A percentile compares a stretch with the other conserved stretches of the same genome.
Evolutionary conservation across 2,888 invertebrate genomes (phyloP).

Genomic region (Drosophila kuntzei): DNA sequence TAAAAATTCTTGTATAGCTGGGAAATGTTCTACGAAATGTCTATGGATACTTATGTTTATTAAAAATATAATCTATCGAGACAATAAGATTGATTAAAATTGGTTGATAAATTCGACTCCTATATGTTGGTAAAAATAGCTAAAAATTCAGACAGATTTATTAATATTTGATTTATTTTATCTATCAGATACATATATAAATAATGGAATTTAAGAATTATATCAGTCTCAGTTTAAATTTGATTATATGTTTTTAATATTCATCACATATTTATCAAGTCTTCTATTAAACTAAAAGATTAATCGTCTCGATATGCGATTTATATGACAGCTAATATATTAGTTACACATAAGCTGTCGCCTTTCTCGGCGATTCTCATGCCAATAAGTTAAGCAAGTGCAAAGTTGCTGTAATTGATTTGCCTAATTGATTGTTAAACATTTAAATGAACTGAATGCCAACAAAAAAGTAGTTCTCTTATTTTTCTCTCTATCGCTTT

Average conservation of each 20-base stretch:
- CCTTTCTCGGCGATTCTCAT: slow-evolving; percentile 23
- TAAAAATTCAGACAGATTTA: too few species aligned
- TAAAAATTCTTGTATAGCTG: too few species aligned
- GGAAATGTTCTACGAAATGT: too few species aligned
- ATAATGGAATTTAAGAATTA: too few species aligned
- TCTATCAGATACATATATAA: too few species aligned
- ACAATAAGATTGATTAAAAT: too few species aligned
- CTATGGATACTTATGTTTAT: too few species aligned
- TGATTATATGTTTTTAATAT: background rate
- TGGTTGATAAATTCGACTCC: too few species aligned
- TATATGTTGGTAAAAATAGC: too few species aligned
- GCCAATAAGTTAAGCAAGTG: slow-evolving; percentile 36
- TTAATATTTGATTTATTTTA: too few species aligned
- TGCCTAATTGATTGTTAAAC: slow-evolving; percentile 68
- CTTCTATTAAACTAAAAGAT: background rate
- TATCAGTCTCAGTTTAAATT: too few species aligned
- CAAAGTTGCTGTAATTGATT: slow-evolving; percentile 60
- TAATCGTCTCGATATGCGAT: slow-evolving; percentile 8
- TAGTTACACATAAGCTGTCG: background rate
- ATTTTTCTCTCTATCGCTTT: background rate
- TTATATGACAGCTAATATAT: slow-evolving; percentile 20
- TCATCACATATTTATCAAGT: background rate
- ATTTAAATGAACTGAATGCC: slow-evolving; percentile 52
- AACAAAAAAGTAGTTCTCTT: slow-evolving; percentile 31
- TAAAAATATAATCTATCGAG: too few species aligned